These are phyloP conservation scores for Torymus texanus DNA, from an alignment of 2,888 invertebrate genomes.

Conservation along the genomic window DNA sequence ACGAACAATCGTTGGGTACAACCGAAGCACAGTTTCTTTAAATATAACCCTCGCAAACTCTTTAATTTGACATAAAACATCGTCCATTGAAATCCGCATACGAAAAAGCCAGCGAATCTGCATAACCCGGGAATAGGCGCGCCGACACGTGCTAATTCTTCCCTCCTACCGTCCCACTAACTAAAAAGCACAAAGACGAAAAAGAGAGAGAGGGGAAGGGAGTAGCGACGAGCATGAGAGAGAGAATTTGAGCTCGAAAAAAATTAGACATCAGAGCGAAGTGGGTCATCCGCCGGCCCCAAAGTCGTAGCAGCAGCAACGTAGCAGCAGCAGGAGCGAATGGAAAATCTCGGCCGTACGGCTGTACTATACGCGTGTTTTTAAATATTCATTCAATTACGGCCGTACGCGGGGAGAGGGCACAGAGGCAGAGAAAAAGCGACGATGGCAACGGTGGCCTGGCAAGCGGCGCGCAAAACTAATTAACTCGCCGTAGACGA, in stretches of 20 bases:
- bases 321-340: background rate
- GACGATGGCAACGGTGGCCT: background rate
- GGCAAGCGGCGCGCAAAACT: slow-evolving; percentile 15
- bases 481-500: slow-evolving; percentile 21
- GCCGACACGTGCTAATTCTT: slow-evolving; percentile 17
- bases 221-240: background rate
- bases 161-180: background rate
- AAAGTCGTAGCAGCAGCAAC: slow-evolving; percentile 3
- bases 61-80: background rate
- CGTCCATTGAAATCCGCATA: slow-evolving; percentile 5
- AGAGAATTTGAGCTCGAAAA: background rate
- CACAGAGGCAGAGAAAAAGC: background rate
- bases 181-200: background rate
- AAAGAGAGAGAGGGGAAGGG: background rate
- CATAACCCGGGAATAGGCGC: background rate
- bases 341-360: background rate
- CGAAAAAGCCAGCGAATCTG: background rate
- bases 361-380: slow-evolving; percentile 3
- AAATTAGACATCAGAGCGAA: slow-evolving; percentile 5
- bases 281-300: slow-evolving; percentile 6
- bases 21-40: no score
- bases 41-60: no score
- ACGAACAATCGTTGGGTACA: no score
- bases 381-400: slow-evolving; percentile 49
- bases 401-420: background rate